A percentile compares a stretch with the other conserved stretches of the same genome.
phyloP scores from a whole-genome alignment of 2,888 invertebrate species.

The Chironomus tentans region DNA sequence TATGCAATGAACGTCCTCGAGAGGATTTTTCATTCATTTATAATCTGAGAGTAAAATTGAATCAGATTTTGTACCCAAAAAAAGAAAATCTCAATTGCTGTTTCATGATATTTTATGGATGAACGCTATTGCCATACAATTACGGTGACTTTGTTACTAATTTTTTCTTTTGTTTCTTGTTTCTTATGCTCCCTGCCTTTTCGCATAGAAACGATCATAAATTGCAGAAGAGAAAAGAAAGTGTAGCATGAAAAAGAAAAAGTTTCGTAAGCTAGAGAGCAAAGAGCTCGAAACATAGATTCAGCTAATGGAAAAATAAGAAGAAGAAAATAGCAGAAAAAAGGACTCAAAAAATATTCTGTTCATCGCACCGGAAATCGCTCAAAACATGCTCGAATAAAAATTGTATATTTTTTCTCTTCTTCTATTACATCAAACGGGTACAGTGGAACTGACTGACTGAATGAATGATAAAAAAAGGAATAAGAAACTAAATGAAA shows the following conservation, averaged over 20 bases:
- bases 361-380: conserved; percentile 21
- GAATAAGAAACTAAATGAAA: neutral
- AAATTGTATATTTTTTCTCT: neutral
- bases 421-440: neutral
- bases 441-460: neutral
- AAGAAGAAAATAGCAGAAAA: neutral
- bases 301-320: neutral
- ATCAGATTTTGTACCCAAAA: too few relatives aligned
- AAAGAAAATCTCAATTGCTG: too few relatives aligned
- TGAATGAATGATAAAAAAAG: neutral
- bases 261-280: neutral
- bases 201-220: neutral
- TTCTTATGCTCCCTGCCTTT: neutral
- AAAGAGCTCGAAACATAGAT: neutral
- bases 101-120: too few relatives aligned
- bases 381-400: conserved; percentile 15
- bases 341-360: neutral
- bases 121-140: too few relatives aligned
- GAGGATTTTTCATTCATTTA: too few relatives aligned
- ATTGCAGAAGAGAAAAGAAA: neutral
- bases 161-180: neutral
- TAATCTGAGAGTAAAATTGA: too few relatives aligned
- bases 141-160: too few relatives aligned
- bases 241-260: neutral
- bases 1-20: too few relatives aligned